phyloP scores from a whole-genome alignment of 2,888 invertebrate species.

The Patella depressa region DNA sequence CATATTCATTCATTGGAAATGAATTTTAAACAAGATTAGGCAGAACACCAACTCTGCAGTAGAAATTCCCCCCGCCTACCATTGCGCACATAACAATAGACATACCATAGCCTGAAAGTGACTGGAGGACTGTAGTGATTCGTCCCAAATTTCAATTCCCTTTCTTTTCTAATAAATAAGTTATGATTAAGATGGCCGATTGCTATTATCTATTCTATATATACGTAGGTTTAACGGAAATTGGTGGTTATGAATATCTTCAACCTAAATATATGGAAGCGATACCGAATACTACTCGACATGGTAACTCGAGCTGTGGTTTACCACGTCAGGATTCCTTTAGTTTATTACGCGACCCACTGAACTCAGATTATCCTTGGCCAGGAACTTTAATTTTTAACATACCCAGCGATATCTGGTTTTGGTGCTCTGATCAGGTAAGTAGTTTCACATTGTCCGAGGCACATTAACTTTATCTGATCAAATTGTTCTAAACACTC shows the following conservation, averaged over 20 bases:
- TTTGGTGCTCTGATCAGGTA: conserved; percentile 41
- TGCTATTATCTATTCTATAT: background rate
- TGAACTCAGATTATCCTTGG: conserved; percentile 38
- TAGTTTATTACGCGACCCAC: conserved; percentile 33
- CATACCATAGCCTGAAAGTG: no score
- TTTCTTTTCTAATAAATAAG: no score
- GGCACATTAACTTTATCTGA: no score
- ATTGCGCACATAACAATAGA: no score
- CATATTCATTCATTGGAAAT: no score
- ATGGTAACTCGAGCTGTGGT: conserved; percentile 35
- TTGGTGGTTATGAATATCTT: conserved; percentile 34
- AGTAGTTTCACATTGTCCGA: no score
- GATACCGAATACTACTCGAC: conserved; percentile 27
- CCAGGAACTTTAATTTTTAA: conserved; percentile 33
- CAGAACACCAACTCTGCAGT: no score
- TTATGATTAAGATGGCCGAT: background rate
- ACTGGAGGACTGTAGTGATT: no score
- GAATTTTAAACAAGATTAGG: no score
- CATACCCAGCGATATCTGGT: conserved; percentile 33
- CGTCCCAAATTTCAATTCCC: no score
- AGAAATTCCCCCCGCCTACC: no score
- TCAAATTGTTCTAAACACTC: no score
- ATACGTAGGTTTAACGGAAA: conserved; percentile 26
- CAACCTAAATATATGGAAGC: conserved; percentile 34
- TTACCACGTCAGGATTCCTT: conserved; percentile 32